Percentiles rank a stretch among this genome's conserved stretches.
phyloP scores from a whole-genome alignment of 2,888 invertebrate species.

The Thereva unica region DNA sequence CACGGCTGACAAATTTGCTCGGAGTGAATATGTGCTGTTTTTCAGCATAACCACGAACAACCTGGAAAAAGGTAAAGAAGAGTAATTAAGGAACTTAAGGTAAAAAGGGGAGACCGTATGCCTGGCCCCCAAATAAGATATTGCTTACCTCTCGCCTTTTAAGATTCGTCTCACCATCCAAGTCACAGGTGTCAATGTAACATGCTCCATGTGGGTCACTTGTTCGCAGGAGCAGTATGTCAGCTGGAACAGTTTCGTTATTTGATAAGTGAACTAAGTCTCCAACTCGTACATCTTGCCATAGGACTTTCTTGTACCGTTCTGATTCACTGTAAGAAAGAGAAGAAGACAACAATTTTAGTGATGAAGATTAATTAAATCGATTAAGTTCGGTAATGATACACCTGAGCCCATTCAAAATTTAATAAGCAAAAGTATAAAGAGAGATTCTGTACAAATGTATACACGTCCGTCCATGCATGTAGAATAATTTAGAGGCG shows the following conservation, averaged over 20 bases:
- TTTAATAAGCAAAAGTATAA: slow-evolving; percentile 36
- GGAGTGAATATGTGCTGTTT: slow-evolving; percentile 77
- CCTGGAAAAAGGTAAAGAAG: slow-evolving; percentile 51
- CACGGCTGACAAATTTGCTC: slow-evolving; percentile 76
- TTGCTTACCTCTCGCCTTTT: slow-evolving; percentile 80
- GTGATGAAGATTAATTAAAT: neutral
- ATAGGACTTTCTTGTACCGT: slow-evolving; percentile 81
- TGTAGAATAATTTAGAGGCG: too few species aligned
- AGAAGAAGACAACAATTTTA: slow-evolving; percentile 7
- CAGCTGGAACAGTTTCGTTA: slow-evolving; percentile 96
- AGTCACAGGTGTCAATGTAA: slow-evolving; percentile 93
- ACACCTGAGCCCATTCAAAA: neutral
- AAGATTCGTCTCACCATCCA: slow-evolving; percentile 95
- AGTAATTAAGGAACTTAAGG: neutral
- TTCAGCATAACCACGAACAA: slow-evolving; percentile 57
- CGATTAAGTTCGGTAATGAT: slow-evolving; percentile 14
- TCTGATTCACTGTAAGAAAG: slow-evolving; percentile 70
- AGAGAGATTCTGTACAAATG: slow-evolving; percentile 1
- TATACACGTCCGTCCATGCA: slow-evolving; percentile 2
- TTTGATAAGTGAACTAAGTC: slow-evolving; percentile 94
- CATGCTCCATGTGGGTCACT: slow-evolving; percentile 88
- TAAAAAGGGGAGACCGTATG: neutral
- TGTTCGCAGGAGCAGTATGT: slow-evolving; percentile 85
- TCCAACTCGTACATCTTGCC: slow-evolving; percentile 90
- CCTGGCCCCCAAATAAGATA: neutral